Conservation (phyloP, 37 sponge, comb jelly and placozoan species). For the Beroe ovata region DNA sequence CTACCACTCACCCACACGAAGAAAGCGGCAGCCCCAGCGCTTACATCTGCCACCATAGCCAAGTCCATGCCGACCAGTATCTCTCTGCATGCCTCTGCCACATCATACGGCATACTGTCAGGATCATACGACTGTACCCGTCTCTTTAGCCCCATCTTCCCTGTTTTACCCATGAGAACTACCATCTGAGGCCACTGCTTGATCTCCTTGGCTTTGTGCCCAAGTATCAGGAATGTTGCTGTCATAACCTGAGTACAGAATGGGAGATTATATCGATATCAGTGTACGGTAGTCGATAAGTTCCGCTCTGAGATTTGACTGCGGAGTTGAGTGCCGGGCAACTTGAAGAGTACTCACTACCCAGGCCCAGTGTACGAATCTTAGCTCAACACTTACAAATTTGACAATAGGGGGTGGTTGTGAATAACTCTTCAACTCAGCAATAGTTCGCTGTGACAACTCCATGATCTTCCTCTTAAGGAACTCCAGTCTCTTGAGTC, state of each 20-base stretch:
- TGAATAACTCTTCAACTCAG: slow-evolving; percentile 69
- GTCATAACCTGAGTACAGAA: slow-evolving; percentile 69
- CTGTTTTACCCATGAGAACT: slow-evolving; percentile 70
- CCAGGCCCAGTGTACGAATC: no score
- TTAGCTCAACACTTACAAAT: slow-evolving; percentile 53
- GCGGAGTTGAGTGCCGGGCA: no score
- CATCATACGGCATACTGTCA: slow-evolving; percentile 65
- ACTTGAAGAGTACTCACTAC: no score
- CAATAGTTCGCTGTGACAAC: slow-evolving; percentile 48
- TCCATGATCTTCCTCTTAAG: slow-evolving; percentile 63
- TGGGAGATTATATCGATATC: no score
- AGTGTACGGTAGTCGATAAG: no score
- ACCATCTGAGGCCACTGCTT: slow-evolving; percentile 66
- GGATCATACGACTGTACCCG: slow-evolving; percentile 68
- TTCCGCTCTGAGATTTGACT: no score
- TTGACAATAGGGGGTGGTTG: slow-evolving; percentile 68
- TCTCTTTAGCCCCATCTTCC: slow-evolving; percentile 67
- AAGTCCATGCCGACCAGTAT: slow-evolving; percentile 53
- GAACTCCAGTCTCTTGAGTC: slow-evolving; percentile 65
- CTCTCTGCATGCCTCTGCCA: neutral
- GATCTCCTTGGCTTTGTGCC: slow-evolving; percentile 68
- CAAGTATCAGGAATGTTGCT: slow-evolving; percentile 70
- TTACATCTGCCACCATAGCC: slow-evolving; percentile 65
- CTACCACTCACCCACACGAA: slow-evolving; percentile 67
- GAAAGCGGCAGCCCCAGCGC: slow-evolving; percentile 70